Evolutionary conservation across 2,888 invertebrate species (phyloP).

Genomic region (Lasioglossum calceatum): DNA sequence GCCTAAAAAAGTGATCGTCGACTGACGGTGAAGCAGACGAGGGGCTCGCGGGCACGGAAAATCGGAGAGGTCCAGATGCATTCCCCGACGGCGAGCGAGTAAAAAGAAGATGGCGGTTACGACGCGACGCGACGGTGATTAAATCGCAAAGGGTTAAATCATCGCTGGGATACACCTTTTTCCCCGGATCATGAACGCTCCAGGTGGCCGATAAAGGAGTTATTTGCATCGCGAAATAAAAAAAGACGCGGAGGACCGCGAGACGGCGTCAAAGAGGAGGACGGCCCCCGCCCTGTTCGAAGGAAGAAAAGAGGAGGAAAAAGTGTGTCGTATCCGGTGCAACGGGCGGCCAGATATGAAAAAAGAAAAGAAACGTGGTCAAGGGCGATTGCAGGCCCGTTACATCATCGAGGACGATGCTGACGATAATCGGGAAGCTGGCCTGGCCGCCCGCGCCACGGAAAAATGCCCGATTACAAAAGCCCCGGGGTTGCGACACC

Average conservation of each 20-base stretch:
- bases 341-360: conserved; percentile 36
- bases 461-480: conserved; percentile 22
- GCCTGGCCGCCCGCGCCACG: neutral
- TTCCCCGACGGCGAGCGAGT: conserved; percentile 10
- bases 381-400: conserved; percentile 59
- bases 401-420: conserved; percentile 58
- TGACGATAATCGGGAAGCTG: conserved; percentile 51
- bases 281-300: neutral
- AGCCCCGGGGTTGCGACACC: conserved; percentile 4
- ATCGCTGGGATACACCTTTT: conserved; percentile 26
- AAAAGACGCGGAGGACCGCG: conserved; percentile 15
- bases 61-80: conserved; percentile 7
- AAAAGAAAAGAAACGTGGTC: conserved; percentile 63
- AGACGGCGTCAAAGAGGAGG: neutral
- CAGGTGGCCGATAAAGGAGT: conserved; percentile 50
- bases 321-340: conserved; percentile 57
- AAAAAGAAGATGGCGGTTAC: conserved; percentile 22
- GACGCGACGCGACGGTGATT: neutral
- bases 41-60: conserved; percentile 12
- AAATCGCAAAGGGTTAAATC: conserved; percentile 48
- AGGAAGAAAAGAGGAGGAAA: conserved; percentile 20
- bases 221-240: conserved; percentile 55
- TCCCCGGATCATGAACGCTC: conserved; percentile 50
- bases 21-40: neutral
- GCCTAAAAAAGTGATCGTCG: neutral